Evolutionary conservation across 2,797 vertebrate species (phyloP), one percentile per base, ranked within the genome.

Genomic region (Mastacembelus armatus): DNA sequence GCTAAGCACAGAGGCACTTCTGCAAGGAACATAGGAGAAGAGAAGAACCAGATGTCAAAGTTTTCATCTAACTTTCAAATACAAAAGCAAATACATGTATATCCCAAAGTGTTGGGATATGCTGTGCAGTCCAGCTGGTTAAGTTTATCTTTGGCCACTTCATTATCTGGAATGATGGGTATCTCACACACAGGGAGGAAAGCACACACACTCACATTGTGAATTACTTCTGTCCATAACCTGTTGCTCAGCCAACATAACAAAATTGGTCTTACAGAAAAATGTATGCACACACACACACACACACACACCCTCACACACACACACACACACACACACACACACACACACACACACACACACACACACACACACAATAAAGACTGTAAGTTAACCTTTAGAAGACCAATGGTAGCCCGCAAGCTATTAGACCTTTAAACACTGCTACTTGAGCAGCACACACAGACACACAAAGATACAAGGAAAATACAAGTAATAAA

Each of bases 341-440:
- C 44, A 35, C 33, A 48, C 6, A 49, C 12, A 38, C 48, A 43
- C n/a, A 19, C 21, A 49, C 26, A 35, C 38, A 19, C 16, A 40
- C 24, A 48, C 44, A 35, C 33, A 48, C 6, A 49, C 12, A 38
- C 48, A 43, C n/a, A 19, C 21, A 49, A n/a, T n/a, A 73, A 81
- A 76, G 44, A 66, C 40, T 62, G 33, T 43, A 78, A 59, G 61
- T 80, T 84, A 82, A 88, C 85, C 81, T 84, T 87, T 78, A 67
- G 40, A 65, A 71, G 54, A 62, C 65, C 68, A 79, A 62, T 30
- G n/a, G 40, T 51, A 66, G 71, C 76, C 80, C 32, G 10, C 39
- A 19, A 73, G 78, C 81, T 66, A 78, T 80, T 80, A 73, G 77
- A 76, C 78, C 85, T 80, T 80, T 81, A 73, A 81, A 78, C 66